Conservation (phyloP, 1,140 invertebrate genomes). For the Pogonomyrmex californicus region DNA sequence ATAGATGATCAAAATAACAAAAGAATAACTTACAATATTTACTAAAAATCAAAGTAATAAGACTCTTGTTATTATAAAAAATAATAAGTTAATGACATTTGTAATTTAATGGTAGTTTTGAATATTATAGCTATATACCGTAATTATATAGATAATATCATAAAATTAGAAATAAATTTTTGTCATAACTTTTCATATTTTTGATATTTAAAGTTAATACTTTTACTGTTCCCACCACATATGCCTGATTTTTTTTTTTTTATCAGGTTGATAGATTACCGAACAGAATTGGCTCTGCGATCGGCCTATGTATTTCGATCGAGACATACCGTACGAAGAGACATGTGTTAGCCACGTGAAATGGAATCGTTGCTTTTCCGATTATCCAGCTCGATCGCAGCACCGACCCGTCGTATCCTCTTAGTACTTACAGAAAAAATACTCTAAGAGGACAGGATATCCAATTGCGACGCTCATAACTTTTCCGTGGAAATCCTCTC, state of each 20-base stretch:
- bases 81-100: background rate
- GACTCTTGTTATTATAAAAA: background rate
- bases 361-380: conserved; percentile 60
- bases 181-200: background rate
- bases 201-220: background rate
- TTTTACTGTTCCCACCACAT: background rate
- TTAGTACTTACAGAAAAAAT: conserved; percentile 52
- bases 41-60: background rate
- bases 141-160: background rate
- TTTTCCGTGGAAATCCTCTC: conserved; percentile 33
- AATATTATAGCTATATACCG: too few species aligned
- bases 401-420: conserved; percentile 34
- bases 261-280: conserved; percentile 65
- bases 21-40: background rate
- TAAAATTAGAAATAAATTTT: background rate
- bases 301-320: conserved; percentile 24
- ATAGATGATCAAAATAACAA: background rate
- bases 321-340: background rate
- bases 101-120: too few species aligned
- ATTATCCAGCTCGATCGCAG: conserved; percentile 52
- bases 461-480: conserved; percentile 47
- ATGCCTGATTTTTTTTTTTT: conserved; percentile 51
- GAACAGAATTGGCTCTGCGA: conserved; percentile 53
- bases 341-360: conserved; percentile 25
- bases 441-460: conserved; percentile 35